Percentiles rank a stretch among this genome's conserved stretches.
phyloP scores from a whole-genome alignment of 1,140 invertebrate genomes.

The Drosophila bocki region DNA sequence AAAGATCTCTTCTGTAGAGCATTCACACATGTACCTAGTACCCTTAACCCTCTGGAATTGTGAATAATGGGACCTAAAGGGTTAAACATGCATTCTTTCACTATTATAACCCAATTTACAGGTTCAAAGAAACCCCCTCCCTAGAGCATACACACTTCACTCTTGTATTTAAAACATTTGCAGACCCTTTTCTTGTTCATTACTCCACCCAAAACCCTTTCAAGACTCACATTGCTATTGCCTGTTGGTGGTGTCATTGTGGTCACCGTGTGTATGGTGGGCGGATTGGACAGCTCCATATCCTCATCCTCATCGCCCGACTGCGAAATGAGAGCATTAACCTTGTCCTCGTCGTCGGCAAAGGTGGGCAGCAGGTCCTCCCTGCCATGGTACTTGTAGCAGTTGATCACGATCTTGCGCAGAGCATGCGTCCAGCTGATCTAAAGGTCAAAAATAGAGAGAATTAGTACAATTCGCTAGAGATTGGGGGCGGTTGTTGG shows the following conservation, averaged over 20 bases:
- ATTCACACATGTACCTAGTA: no score
- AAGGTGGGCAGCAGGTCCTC: slow-evolving; percentile 98
- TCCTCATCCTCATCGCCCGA: slow-evolving; percentile 79
- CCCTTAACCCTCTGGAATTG: not conserved
- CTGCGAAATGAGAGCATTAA: slow-evolving; percentile 85
- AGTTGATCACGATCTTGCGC: slow-evolving; percentile 98
- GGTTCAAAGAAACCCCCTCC: not conserved
- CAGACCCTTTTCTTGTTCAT: not conserved
- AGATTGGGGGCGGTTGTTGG: slow-evolving; percentile 47
- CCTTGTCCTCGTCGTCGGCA: slow-evolving; percentile 95
- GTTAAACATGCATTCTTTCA: not conserved
- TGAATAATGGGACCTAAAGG: no score
- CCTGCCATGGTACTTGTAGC: slow-evolving; percentile 98
- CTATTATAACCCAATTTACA: not conserved
- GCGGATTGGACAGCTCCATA: slow-evolving; percentile 74
- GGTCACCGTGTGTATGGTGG: slow-evolving; percentile 85
- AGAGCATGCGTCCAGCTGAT: slow-evolving; percentile 99
- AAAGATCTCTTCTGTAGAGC: not conserved
- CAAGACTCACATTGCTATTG: slow-evolving; percentile 76
- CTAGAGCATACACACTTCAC: not conserved
- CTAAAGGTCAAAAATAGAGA: slow-evolving; percentile 85
- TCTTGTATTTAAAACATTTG: no score
- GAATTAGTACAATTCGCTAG: slow-evolving; percentile 27
- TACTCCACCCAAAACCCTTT: not conserved
- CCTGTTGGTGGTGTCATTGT: slow-evolving; percentile 69